phyloP scores from a whole-genome alignment of 2,113 vertebrate species.

The Leuciscus idus region DNA sequence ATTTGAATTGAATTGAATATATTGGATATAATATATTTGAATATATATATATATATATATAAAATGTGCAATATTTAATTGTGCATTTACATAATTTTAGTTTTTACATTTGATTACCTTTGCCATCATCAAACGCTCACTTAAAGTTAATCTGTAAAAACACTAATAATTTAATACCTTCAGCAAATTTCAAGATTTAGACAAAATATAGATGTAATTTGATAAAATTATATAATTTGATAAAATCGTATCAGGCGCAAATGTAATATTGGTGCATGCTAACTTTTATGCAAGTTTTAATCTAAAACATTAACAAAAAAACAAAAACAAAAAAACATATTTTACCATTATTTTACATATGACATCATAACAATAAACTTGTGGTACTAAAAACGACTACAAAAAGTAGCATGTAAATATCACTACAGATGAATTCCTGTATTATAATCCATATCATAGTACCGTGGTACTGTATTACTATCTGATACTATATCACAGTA shows the following conservation, averaged over 20 bases:
- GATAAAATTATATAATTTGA: too few species aligned
- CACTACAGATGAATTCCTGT: neutral
- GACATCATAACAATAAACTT: neutral
- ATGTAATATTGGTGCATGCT: neutral
- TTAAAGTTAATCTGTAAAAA: neutral
- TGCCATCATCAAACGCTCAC: neutral
- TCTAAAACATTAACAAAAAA: neutral
- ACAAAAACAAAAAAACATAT: neutral
- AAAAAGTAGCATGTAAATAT: neutral
- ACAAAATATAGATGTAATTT: neutral
- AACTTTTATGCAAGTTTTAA: neutral
- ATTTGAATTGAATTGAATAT: too few species aligned
- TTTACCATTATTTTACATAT: neutral
- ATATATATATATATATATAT: too few species aligned
- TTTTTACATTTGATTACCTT: neutral
- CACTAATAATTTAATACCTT: neutral
- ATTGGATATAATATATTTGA: too few species aligned
- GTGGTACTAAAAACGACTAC: neutral
- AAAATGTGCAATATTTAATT: neutral
- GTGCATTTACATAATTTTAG: neutral
- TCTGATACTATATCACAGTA: neutral
- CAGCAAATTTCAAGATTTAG: neutral
- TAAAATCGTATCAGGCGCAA: neutral
- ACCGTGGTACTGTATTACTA: neutral
- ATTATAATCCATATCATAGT: neutral